These are phyloP conservation scores for Astur gentilis DNA, from an alignment of 2,113 vertebrate species.

Conservation along the genomic window DNA sequence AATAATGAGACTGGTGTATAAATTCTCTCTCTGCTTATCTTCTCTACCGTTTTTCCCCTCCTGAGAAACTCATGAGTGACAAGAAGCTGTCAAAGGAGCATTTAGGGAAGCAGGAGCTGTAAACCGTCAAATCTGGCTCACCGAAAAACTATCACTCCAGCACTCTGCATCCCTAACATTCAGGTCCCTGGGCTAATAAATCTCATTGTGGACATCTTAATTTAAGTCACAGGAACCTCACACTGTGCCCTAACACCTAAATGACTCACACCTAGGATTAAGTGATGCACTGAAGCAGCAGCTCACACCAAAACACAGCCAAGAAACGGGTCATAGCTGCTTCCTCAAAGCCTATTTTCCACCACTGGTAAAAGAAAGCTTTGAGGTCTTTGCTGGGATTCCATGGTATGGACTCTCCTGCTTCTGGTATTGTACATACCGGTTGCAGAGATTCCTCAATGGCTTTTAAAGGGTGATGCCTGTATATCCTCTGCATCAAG, in stretches of 20 bases:
- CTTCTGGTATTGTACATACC: neutral
- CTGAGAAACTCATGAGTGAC: conserved; percentile 22
- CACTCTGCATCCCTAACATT: neutral
- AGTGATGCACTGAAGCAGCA: neutral
- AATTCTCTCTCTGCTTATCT: conserved; percentile 12
- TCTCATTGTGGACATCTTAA: neutral
- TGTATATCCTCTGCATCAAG: neutral
- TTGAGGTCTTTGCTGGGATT: neutral
- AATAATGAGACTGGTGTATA: conserved; percentile 8
- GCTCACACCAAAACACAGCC: neutral
- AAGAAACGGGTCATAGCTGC: neutral
- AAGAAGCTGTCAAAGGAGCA: neutral
- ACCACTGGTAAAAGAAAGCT: neutral
- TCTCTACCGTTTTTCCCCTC: neutral
- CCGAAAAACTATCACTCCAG: neutral
- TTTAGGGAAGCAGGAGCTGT: conserved; percentile 5
- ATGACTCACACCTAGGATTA: neutral
- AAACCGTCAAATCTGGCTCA: neutral
- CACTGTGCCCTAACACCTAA: neutral
- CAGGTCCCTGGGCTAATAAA: neutral
- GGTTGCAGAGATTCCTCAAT: neutral
- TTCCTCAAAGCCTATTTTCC: neutral
- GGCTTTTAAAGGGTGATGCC: neutral
- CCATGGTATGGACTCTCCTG: neutral
- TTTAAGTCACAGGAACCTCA: neutral